Evolutionary conservation across 2,113 vertebrate genomes (phyloP).

Genomic region (Brevimyrus niger): DNA sequence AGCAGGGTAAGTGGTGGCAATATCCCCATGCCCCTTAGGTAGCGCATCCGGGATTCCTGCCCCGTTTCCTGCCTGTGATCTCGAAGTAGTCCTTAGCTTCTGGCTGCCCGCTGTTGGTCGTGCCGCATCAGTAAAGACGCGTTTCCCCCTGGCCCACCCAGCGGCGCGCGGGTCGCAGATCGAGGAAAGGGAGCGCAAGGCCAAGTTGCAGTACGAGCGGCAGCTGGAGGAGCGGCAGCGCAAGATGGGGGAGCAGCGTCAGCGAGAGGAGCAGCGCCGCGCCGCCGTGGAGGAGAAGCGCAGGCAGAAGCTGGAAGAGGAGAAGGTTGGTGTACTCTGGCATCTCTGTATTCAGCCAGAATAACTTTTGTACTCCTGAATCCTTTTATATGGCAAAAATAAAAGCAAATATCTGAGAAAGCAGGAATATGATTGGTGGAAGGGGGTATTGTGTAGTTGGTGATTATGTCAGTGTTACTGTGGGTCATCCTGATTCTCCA

Average conservation of each 20-base stretch:
- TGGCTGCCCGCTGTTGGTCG: neutral
- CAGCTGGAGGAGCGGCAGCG: slow-evolving; percentile 83
- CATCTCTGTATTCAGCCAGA: neutral
- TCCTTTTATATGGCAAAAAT: neutral
- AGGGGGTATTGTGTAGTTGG: neutral
- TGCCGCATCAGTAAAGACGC: neutral
- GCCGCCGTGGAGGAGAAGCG: slow-evolving; percentile 82
- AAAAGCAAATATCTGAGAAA: neutral
- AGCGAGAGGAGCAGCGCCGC: slow-evolving; percentile 81
- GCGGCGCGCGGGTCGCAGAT: slow-evolving; percentile 79
- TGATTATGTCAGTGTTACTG: neutral
- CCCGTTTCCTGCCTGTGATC: neutral
- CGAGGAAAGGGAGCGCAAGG: slow-evolving; percentile 82
- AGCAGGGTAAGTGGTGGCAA: slow-evolving; percentile 66
- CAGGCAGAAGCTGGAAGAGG: slow-evolving; percentile 79
- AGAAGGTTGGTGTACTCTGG: slow-evolving; percentile 64
- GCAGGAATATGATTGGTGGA: neutral
- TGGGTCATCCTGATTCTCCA: neutral
- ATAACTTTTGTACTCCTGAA: neutral
- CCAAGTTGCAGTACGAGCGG: slow-evolving; percentile 80
- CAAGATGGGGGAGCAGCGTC: slow-evolving; percentile 78
- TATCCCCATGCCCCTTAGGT: neutral
- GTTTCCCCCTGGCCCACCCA: slow-evolving; percentile 35
- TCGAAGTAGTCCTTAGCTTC: neutral
- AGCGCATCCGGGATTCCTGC: neutral